Conservation (phyloP, 2,888 invertebrate genomes). For the Acrocera orbiculus region DNA sequence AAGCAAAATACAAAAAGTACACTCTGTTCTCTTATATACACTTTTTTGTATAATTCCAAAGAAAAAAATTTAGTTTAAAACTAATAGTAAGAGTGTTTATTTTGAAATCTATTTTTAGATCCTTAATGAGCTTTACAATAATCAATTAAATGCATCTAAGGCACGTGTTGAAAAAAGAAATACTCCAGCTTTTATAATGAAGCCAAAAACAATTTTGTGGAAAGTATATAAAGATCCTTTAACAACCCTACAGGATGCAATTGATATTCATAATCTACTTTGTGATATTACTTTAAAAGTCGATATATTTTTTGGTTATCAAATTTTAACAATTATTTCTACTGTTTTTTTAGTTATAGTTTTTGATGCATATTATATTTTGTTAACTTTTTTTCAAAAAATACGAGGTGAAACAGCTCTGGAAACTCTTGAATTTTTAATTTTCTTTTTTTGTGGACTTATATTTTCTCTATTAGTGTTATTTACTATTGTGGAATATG, state of each 20-base stretch:
- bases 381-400: conserved; percentile 27
- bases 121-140: too few species aligned
- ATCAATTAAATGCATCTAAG: too few species aligned
- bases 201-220: too few species aligned
- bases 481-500: conserved; percentile 28
- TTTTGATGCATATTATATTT: conserved; percentile 30
- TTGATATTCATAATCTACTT: conserved; percentile 20
- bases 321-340: conserved; percentile 28
- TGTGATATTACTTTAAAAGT: conserved; percentile 29
- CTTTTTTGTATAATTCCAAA: too few species aligned
- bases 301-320: conserved; percentile 30
- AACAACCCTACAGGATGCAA: conserved; percentile 3
- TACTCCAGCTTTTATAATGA: too few species aligned
- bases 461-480: conserved; percentile 27
- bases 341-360: conserved; percentile 31
- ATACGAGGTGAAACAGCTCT: conserved; percentile 26
- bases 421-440: conserved; percentile 27
- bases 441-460: conserved; percentile 30
- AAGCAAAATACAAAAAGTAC: too few species aligned
- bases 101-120: too few species aligned
- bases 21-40: too few species aligned
- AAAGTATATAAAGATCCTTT: too few species aligned
- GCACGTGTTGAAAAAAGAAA: too few species aligned
- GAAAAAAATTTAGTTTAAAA: too few species aligned
- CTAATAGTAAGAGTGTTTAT: too few species aligned